Percentiles rank a stretch among this genome's conserved stretches.
These are phyloP conservation scores for Stichodactyla helianthus DNA, from an alignment of 64 coral and sea anemone species.

Conservation along the genomic window DNA sequence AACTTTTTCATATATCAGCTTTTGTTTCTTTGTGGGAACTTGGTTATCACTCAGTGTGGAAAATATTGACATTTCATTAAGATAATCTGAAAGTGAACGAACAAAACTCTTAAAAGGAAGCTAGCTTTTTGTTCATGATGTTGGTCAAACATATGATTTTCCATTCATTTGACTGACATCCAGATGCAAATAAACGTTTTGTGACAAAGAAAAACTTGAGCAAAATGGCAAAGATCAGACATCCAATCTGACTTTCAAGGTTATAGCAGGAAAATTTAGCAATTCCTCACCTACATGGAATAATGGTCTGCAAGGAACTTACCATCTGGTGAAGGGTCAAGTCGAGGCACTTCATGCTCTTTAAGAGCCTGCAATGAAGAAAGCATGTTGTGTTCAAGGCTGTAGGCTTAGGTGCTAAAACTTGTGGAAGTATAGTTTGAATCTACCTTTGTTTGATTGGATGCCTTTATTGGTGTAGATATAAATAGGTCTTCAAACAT, in stretches of 20 bases:
- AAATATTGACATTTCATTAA: conserved; percentile 45
- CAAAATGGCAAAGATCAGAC: too few species aligned
- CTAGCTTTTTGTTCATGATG: not conserved
- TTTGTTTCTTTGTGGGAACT: conserved; percentile 6
- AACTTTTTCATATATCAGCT: conserved; percentile 49
- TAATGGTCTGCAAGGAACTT: not conserved
- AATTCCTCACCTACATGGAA: not conserved
- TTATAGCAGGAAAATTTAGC: too few species aligned
- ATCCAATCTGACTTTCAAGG: too few species aligned
- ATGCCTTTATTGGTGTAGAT: not conserved
- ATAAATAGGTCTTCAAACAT: conserved; percentile 15
- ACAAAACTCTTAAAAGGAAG: too few species aligned
- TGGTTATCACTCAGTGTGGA: not conserved
- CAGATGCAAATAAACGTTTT: not conserved
- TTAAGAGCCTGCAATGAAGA: not conserved
- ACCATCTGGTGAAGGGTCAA: conserved; percentile 8
- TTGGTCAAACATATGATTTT: not conserved
- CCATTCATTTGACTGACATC: not conserved
- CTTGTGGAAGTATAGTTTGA: not conserved
- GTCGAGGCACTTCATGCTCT: conserved; percentile 6
- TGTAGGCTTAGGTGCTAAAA: too few species aligned
- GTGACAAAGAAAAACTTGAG: too few species aligned
- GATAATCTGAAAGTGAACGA: not conserved
- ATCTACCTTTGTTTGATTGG: not conserved
- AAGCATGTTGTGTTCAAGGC: not conserved